These are phyloP conservation scores for Mechanitis mazaeus DNA, from an alignment of 2,888 invertebrate genomes.

Conservation along the genomic window DNA sequence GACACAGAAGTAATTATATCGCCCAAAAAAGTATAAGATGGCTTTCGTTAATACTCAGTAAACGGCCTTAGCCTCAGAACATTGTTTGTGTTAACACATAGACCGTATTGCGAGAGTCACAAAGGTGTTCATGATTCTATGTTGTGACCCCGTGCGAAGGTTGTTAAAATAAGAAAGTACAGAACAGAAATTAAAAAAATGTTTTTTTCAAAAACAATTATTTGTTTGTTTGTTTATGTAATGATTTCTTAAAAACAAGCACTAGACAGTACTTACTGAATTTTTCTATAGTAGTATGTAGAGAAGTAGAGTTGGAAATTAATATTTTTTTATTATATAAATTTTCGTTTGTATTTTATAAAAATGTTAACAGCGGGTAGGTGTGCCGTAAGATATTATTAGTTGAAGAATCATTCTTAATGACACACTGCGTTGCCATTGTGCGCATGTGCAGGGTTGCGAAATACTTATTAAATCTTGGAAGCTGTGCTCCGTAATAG, in stretches of 20 bases:
- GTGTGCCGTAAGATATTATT: neutral
- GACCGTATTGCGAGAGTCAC: neutral
- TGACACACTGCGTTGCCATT: neutral
- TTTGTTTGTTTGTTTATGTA: no score
- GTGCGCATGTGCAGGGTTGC: neutral
- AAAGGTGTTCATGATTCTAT: neutral
- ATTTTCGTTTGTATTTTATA: neutral
- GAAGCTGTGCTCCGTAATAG: neutral
- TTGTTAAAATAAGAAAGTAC: neutral
- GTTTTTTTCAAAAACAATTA: no score
- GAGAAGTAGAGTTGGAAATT: neutral
- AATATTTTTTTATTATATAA: neutral
- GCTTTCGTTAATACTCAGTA: conserved; percentile 16
- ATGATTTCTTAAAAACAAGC: no score
- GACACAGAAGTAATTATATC: conserved; percentile 25
- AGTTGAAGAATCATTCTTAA: conserved; percentile 2
- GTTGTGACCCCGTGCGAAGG: neutral
- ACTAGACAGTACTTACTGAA: no score
- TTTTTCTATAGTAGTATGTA: neutral
- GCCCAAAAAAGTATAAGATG: conserved; percentile 22
- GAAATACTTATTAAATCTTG: conserved; percentile 3
- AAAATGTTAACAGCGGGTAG: neutral
- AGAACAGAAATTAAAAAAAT: no score
- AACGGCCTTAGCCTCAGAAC: conserved; percentile 13
- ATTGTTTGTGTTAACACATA: conserved; percentile 7